Base-by-base conservation (phyloP, 2,888 invertebrate species). In the Pediacus dermestoides region DNA sequence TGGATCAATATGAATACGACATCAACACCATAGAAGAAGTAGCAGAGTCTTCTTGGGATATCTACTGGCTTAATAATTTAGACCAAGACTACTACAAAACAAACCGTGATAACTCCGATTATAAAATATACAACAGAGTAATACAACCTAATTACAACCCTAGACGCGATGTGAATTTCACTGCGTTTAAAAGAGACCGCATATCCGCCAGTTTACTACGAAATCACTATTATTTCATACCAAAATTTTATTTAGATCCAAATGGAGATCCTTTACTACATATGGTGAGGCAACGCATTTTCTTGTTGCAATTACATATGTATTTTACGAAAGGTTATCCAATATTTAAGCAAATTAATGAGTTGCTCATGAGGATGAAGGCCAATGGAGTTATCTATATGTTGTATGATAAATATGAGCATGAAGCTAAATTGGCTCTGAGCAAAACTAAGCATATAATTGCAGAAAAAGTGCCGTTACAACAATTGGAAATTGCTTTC, bases 81-180 rank as follows among this genome's bases (percentile, higher is more conserved):
- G 23, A 23, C 10, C 9, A 23, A n/a, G 23, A 23, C 8, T 23
- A 9, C 9, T 23, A 23, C 10, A 3, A 23, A n/a, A 9, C 3
- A 3, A 23, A n/a, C 10, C 4, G 10, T 3, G 8, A 23, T 23
- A 23, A 3, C 8, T 23, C 10, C 3, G 23, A 23, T 4, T 4
- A 23, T 4, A 3, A 23, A 3, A 23, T 23, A 4, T 23, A 3
- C 4, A 23, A 23, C 10, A n/a, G 23, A n/a, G 3, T 23, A 9
- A 23, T 23, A 9, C 10, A 23, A 9, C 3, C 23, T 4, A 7
- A 23, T 23, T n/a, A n/a, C n/a, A n/a, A n/a, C n/a, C n/a, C n/a
- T n/a, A n/a, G n/a, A n/a, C n/a, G n/a, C n/a, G 23, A 23, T 23
- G 4, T 23, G 8, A 23, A 23, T 23, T 23, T 23, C 3, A 23